A percentile compares a stretch with the other conserved stretches of the same genome.
phyloP scores from a whole-genome alignment of 1,140 invertebrate genomes.

The Hyposmocoma kahamanoa region DNA sequence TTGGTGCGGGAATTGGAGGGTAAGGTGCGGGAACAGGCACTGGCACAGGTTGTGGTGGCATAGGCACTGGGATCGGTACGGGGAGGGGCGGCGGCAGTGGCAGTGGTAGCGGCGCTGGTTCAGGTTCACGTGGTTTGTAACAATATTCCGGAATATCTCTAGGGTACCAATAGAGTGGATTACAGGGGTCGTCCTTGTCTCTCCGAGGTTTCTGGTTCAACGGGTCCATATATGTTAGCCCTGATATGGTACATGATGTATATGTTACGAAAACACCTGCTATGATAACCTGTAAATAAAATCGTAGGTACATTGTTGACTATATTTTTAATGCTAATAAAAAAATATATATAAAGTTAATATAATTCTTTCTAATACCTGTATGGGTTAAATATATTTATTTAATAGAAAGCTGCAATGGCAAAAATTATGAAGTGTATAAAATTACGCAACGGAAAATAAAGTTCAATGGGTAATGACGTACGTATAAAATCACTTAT shows the following conservation, averaged over 20 bases:
- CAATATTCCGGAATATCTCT: slow-evolving; percentile 44
- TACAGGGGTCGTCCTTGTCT: slow-evolving; percentile 33
- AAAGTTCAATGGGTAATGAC: too few relatives aligned
- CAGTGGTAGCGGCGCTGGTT: background rate
- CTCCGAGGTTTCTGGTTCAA: slow-evolving; percentile 10
- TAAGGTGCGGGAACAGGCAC: slow-evolving; percentile 2
- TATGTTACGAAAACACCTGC: too few relatives aligned
- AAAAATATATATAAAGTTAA: too few relatives aligned
- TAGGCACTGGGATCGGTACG: slow-evolving; percentile 11
- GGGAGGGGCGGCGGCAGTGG: background rate
- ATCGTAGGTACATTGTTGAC: too few relatives aligned
- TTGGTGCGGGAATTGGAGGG: slow-evolving; percentile 1
- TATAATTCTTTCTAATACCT: too few relatives aligned
- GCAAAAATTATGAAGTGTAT: background rate
- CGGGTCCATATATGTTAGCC: slow-evolving; percentile 31
- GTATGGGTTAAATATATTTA: too few relatives aligned
- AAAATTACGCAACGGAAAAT: background rate
- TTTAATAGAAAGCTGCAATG: background rate
- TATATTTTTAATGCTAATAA: too few relatives aligned
- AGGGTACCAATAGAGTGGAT: slow-evolving; percentile 54
- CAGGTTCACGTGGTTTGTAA: slow-evolving; percentile 15
- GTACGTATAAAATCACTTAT: too few relatives aligned
- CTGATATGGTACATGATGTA: slow-evolving; percentile 30
- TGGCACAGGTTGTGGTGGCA: slow-evolving; percentile 2
- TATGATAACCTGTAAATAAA: too few relatives aligned